phyloP scores from a whole-genome alignment of 2,113 vertebrate genomes.

The Rutilus rutilus region DNA sequence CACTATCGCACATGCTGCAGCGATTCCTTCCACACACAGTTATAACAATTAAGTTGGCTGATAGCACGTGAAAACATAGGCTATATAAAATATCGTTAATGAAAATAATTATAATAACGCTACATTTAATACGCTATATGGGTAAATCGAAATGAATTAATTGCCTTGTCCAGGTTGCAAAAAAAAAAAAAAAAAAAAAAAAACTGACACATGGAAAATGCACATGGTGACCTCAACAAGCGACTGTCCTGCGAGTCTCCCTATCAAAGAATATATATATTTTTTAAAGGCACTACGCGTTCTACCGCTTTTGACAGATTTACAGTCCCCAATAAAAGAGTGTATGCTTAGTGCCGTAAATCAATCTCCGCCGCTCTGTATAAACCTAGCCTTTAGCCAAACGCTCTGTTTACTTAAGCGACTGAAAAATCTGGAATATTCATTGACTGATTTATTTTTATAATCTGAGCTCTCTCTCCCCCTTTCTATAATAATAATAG shows the following conservation, averaged over 20 bases:
- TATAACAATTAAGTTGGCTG: background rate
- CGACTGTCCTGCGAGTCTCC: conserved; percentile 20
- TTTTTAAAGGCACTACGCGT: conserved; percentile 61
- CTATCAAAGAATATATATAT: conserved; percentile 61
- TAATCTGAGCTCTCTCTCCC: background rate
- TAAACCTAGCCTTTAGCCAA: conserved; percentile 70
- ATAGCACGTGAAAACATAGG: background rate
- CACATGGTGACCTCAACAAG: conserved; percentile 1
- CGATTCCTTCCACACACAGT: background rate
- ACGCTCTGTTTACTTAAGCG: conserved; percentile 57
- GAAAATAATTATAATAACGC: background rate
- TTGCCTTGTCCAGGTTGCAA: too few relatives aligned
- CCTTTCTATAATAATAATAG: background rate
- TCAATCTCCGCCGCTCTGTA: conserved; percentile 83
- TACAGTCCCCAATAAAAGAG: conserved; percentile 87
- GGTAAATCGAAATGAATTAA: background rate
- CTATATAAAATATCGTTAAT: background rate
- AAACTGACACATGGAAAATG: conserved; percentile 8
- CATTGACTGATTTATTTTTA: conserved; percentile 11
- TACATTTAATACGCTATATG: background rate
- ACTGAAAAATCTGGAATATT: conserved; percentile 39
- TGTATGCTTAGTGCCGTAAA: conserved; percentile 83
- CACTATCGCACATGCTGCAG: background rate
- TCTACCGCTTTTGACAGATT: conserved; percentile 84
- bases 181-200: conserved; percentile 1